A percentile compares a stretch with the other conserved stretches of the same genome.
Conservation (phyloP, 2,113 vertebrate genomes). For the Mirza zaza region DNA sequence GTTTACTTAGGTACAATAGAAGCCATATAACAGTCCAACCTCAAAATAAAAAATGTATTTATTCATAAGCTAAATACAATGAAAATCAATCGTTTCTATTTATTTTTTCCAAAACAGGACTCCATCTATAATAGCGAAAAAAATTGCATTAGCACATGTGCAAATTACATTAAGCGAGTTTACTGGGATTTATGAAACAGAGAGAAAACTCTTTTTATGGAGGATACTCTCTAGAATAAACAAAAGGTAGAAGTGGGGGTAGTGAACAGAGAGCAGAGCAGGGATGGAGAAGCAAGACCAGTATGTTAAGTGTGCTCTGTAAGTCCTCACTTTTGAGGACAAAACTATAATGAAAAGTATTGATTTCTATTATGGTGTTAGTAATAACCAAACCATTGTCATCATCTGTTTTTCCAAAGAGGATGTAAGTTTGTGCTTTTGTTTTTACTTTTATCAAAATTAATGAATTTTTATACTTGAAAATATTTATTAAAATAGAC, state of each 20-base stretch:
- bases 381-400: not conserved
- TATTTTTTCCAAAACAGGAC: not conserved
- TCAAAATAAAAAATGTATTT: not conserved
- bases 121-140: not conserved
- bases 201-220: not conserved
- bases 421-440: not conserved
- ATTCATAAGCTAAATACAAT: not conserved
- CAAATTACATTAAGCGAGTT: not conserved
- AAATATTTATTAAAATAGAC: not conserved
- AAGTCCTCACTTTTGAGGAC: not conserved
- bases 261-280: not conserved
- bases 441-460: not conserved
- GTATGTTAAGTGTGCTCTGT: not conserved
- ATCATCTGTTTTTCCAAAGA: not conserved
- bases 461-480: not conserved
- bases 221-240: not conserved
- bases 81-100: not conserved
- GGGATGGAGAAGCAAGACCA: not conserved
- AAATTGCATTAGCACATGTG: not conserved
- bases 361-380: not conserved
- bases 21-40: not conserved
- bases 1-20: not conserved
- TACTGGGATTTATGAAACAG: not conserved
- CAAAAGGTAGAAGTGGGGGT: rapidly evolving
- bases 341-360: not conserved